phyloP scores from a whole-genome alignment of 1,140 invertebrate genomes.

The Whitmania pigra region DNA sequence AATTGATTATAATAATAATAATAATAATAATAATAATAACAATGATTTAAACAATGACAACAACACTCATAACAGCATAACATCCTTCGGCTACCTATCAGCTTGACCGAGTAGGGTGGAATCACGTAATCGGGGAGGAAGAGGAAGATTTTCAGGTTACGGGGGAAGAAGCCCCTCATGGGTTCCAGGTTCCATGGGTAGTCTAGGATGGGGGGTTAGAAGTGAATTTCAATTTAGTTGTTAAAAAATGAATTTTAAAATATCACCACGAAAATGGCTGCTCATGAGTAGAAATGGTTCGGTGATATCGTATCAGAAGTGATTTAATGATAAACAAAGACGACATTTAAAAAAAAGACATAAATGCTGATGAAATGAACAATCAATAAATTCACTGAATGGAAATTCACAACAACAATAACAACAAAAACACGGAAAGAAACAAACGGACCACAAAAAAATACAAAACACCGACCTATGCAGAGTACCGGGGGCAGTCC shows the following conservation, averaged over 20 bases:
- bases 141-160: slow-evolving; percentile 68
- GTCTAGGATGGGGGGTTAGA: slow-evolving; percentile 42
- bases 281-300: too few species aligned
- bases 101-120: slow-evolving; percentile 61
- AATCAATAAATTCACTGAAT: neutral
- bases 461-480: slow-evolving; percentile 35
- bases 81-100: slow-evolving; percentile 57
- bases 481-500: slow-evolving; percentile 63
- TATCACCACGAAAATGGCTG: too few species aligned
- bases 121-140: slow-evolving; percentile 68
- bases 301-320: too few species aligned
- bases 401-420: neutral
- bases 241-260: too few species aligned
- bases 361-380: too few species aligned
- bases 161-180: slow-evolving; percentile 40
- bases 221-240: neutral
- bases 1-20: too few species aligned
- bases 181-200: slow-evolving; percentile 57
- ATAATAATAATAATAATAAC: too few species aligned
- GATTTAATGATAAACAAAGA: too few species aligned
- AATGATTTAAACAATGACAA: neutral
- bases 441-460: neutral
- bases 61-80: neutral
- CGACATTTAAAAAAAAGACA: too few species aligned
- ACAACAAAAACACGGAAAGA: neutral